Conservation (phyloP, 2,113 vertebrate genomes). For the Ammospiza caudacuta region DNA sequence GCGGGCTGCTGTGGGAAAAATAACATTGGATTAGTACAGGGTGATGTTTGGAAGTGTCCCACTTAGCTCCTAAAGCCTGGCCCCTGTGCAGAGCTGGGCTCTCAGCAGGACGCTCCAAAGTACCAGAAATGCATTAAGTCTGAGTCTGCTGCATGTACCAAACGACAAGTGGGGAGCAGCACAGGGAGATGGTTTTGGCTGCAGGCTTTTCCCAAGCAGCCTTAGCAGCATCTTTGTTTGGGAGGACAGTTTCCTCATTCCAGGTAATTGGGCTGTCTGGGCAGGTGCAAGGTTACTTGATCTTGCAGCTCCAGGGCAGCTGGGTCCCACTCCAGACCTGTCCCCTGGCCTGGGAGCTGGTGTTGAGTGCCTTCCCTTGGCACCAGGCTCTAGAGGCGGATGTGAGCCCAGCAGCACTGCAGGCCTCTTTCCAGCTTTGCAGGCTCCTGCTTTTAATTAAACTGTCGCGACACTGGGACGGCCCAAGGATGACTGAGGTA, state of each 20-base stretch:
- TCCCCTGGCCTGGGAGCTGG: background rate
- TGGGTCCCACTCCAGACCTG: fast-evolving
- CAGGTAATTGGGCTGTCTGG: background rate
- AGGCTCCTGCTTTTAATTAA: conserved; percentile 38
- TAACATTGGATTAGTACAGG: background rate
- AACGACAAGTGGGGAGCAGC: background rate
- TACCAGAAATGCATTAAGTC: background rate
- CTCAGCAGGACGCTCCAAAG: background rate
- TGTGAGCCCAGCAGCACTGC: background rate
- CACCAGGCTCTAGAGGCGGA: background rate
- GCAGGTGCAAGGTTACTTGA: background rate
- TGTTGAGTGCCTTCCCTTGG: background rate
- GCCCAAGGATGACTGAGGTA: background rate
- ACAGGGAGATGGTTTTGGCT: background rate
- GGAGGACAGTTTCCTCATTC: background rate
- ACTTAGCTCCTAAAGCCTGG: background rate
- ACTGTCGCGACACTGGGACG: background rate
- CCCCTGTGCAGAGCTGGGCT: background rate
- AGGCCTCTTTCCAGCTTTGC: background rate
- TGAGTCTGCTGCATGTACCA: fast-evolving
- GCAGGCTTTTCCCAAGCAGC: background rate
- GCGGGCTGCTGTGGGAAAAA: background rate
- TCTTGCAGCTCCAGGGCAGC: background rate
- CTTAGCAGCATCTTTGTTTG: background rate
- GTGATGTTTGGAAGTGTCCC: background rate